Conservation (phyloP, 2,113 vertebrate genomes). For the Epinephelus lanceolatus region DNA sequence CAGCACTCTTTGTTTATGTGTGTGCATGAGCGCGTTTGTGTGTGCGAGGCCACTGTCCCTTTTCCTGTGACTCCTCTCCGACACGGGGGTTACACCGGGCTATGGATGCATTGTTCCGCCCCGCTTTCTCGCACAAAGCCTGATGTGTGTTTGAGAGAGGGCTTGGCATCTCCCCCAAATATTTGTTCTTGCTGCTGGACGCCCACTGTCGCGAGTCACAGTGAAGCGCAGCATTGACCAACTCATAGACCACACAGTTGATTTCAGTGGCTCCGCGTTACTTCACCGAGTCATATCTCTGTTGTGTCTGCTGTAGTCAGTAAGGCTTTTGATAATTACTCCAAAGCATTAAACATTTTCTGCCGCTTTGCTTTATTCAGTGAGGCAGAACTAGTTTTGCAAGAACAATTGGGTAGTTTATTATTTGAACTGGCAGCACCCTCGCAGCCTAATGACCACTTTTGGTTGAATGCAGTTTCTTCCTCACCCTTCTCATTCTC, state of each 20-base stretch:
- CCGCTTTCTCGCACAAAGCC: constrained; percentile 70
- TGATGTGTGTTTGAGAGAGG: constrained; percentile 72
- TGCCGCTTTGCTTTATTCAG: not conserved
- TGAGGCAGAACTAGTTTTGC: not conserved
- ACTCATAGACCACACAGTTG: not conserved
- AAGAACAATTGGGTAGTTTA: constrained; percentile 32
- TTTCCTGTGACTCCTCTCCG: constrained; percentile 42
- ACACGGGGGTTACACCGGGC: constrained; percentile 42
- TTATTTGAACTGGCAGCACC: constrained; percentile 26
- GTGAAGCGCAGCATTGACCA: constrained; percentile 31
- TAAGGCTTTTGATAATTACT: not conserved
- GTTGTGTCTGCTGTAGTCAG: not conserved
- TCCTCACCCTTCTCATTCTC: not conserved
- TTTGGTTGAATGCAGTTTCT: constrained; percentile 2
- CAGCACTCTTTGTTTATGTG: constrained; percentile 19
- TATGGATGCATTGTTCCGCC: constrained; percentile 73
- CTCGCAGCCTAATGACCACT: constrained; percentile 16
- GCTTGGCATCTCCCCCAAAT: constrained; percentile 79
- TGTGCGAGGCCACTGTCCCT: constrained; percentile 31
- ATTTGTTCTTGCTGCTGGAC: constrained; percentile 75
- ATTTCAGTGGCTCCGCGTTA: not conserved
- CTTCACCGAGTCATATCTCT: constrained; percentile 13
- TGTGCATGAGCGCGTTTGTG: constrained; percentile 28
- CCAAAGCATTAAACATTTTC: constrained; percentile 1
- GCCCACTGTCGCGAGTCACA: constrained; percentile 64